Base-by-base conservation (phyloP, 2,113 vertebrate species). In the Catagonus wagneri region DNA sequence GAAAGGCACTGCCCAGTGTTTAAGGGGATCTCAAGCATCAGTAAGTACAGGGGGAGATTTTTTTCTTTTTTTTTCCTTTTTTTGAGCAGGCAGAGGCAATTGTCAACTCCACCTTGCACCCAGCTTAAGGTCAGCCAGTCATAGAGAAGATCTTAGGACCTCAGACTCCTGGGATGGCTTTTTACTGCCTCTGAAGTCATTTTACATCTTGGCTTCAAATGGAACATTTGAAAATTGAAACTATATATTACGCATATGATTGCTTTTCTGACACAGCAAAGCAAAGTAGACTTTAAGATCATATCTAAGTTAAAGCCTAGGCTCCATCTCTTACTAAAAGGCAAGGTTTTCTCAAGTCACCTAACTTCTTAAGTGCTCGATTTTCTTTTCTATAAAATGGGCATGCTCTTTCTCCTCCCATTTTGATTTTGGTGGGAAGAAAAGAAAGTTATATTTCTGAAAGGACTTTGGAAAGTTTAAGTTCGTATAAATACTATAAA, bases 341-440 rank as follows among this genome's bases (percentile, higher is more conserved):
- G 15, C 5, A 56, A 94, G 79, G 87, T 17, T 68, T 75, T 34
- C 3, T 4, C 6, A 66, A 83, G 32, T 14, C 2, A 36, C 7
- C 4, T 69, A 15, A 71, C 2, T 91, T 72, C 92, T 96, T 87
- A 76, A 81, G 5, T 29, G 54, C 29, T 17, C 25, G 15, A 56
- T 76, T 36, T 79, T 15, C 11, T 74, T 90, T 39, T 29, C 10
- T 89, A 32, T 78, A 50, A 80, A 95, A 76, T 19, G 6, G 50
- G 15, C 13, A 2, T 63, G 11, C 15, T 36, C 10, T 50, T 29
- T 8, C 52, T 5, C 16, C 6, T 86, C n/a, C 29, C 65, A 61
- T 74, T 86, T 75, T 79, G 54, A 3, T 93, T 96, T 89, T 85
- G 34, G 19, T 93, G n/a, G 44, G 34, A 91, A 71, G 50, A 32